Conservation (phyloP, 2,113 vertebrate genomes). For the Hylia prasina region DNA sequence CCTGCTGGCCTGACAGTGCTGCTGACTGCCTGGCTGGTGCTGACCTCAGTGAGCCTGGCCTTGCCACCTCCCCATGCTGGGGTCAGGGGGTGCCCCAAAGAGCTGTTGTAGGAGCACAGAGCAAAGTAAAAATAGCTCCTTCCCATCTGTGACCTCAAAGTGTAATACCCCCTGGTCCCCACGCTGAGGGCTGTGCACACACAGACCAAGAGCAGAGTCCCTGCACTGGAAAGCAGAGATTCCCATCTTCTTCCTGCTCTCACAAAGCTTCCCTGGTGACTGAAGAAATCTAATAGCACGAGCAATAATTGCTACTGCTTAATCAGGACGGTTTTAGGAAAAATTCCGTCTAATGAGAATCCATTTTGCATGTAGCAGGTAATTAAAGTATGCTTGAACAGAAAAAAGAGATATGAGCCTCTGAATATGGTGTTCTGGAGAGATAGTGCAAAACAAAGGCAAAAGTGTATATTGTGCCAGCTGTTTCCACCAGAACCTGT, state of each 20-base stretch:
- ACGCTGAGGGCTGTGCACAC: background rate
- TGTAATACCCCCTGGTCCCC: background rate
- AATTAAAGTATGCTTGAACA: constrained; percentile 26
- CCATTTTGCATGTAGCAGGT: constrained; percentile 12
- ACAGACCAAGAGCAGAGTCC: background rate
- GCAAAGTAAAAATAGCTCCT: background rate
- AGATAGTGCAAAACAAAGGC: background rate
- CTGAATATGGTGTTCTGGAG: background rate
- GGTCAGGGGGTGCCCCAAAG: background rate
- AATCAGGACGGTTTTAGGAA: constrained; percentile 34
- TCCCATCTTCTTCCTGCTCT: background rate
- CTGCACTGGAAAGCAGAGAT: accelerated
- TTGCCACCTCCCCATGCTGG: background rate
- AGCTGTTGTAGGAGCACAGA: background rate
- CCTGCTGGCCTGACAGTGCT: background rate
- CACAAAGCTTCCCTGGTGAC: background rate
- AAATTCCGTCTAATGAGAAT: constrained; percentile 51
- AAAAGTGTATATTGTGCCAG: background rate
- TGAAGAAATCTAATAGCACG: constrained; percentile 29
- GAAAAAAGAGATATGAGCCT: background rate
- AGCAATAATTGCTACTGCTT: constrained; percentile 52
- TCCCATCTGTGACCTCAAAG: background rate
- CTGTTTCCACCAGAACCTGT: background rate
- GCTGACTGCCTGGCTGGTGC: background rate
- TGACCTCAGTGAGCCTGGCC: background rate